A percentile compares a stretch with the other conserved stretches of the same genome.
These are phyloP conservation scores for Phrynocephalus guinanensis DNA, from an alignment of 2,797 vertebrate species.

Conservation along the genomic window DNA sequence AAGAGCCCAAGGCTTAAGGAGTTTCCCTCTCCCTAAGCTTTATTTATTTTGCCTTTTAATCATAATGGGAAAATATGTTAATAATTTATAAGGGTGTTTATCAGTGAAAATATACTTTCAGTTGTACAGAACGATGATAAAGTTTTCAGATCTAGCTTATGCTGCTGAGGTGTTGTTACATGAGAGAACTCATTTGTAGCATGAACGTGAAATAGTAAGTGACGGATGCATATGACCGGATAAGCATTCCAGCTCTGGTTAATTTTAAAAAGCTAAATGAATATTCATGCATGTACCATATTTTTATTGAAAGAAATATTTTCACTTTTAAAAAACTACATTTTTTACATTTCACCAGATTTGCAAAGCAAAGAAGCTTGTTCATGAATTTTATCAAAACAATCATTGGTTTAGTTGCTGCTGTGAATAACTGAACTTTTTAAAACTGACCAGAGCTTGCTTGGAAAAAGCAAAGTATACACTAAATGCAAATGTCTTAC, in stretches of 20 bases:
- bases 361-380: conserved; percentile 53
- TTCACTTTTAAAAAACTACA: conserved; percentile 70
- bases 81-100: conserved; percentile 79
- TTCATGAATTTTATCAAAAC: conserved; percentile 57
- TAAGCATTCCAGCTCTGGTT: conserved; percentile 53
- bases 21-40: conserved; percentile 75
- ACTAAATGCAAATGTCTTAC: conserved; percentile 50
- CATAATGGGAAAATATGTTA: conserved; percentile 77
- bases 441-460: conserved; percentile 43
- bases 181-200: conserved; percentile 35
- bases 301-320: conserved; percentile 64
- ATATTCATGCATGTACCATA: conserved; percentile 58
- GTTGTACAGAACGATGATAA: conserved; percentile 71
- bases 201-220: conserved; percentile 42
- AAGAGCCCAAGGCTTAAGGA: conserved; percentile 61
- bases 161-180: conserved; percentile 57
- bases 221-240: conserved; percentile 42
- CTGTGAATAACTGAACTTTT: conserved; percentile 50
- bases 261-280: conserved; percentile 51
- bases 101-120: conserved; percentile 71
- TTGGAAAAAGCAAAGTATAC: conserved; percentile 45
- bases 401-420: conserved; percentile 55
- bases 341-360: conserved; percentile 73
- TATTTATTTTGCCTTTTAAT: conserved; percentile 79
- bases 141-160: conserved; percentile 61